Percentiles rank a stretch among this genome's conserved stretches.
Conservation (phyloP, 2,113 vertebrate genomes). For the Larimichthys crocea region DNA sequence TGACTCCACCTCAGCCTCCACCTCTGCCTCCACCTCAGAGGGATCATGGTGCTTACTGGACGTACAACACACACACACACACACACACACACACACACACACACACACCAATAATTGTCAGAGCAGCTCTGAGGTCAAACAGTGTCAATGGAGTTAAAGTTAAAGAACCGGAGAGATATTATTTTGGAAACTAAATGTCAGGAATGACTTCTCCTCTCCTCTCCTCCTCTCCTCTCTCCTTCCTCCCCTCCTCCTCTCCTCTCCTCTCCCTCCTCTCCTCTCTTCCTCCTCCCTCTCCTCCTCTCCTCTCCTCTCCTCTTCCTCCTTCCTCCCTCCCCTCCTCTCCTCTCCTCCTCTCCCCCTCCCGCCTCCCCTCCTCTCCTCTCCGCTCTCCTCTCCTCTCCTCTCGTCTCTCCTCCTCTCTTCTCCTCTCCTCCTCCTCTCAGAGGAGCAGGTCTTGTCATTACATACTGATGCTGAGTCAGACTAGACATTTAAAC, state of each 20-base stretch:
- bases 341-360: neutral
- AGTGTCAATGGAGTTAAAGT: neutral
- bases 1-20: neutral
- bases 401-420: too few species aligned
- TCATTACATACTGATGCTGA: conserved; percentile 53
- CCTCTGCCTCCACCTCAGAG: neutral
- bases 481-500: conserved; percentile 45
- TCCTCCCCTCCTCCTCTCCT: neutral
- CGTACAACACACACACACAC: neutral
- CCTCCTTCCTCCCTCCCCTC: neutral
- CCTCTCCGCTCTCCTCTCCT: neutral
- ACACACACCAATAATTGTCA: neutral
- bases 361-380: neutral
- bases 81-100: neutral
- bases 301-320: neutral
- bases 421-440: neutral
- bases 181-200: neutral
- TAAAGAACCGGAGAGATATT: neutral
- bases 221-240: conserved; percentile 15
- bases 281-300: neutral
- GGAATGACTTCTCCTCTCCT: neutral
- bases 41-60: neutral
- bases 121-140: conserved; percentile 9
- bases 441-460: conserved; percentile 53
- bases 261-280: neutral